These are phyloP conservation scores for Dendrolimus kikuchii DNA, from an alignment of 1,140 invertebrate species.

Conservation along the genomic window DNA sequence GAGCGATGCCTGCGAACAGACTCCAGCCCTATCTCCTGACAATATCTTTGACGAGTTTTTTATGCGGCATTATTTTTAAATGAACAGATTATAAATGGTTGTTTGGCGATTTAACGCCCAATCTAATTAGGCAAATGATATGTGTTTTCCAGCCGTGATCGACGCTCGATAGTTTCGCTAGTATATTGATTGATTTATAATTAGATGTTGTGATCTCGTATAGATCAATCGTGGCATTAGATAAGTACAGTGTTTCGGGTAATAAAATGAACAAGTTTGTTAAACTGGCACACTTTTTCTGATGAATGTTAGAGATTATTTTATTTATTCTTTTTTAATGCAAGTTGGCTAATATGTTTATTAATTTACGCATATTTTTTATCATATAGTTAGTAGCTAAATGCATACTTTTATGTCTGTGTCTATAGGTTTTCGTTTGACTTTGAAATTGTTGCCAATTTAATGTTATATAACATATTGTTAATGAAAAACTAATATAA, in stretches of 20 bases:
- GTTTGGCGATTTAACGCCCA: slow-evolving; percentile 71
- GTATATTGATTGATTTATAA: slow-evolving; percentile 47
- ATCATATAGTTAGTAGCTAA: too few species aligned
- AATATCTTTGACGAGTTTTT: slow-evolving; percentile 71
- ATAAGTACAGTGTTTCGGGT: not conserved
- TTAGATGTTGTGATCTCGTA: slow-evolving; percentile 16
- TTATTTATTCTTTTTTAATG: too few species aligned
- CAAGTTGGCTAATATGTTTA: too few species aligned
- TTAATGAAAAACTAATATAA: too few species aligned
- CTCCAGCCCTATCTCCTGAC: slow-evolving; percentile 58
- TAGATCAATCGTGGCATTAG: not conserved
- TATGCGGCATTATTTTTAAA: slow-evolving; percentile 68
- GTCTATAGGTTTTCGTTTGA: too few species aligned
- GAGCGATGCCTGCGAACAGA: slow-evolving; percentile 61
- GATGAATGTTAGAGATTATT: too few species aligned
- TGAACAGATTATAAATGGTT: slow-evolving; percentile 70
- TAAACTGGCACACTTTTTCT: too few species aligned
- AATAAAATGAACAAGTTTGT: not conserved
- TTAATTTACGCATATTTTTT: too few species aligned
- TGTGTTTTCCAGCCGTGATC: slow-evolving; percentile 55
- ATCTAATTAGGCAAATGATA: slow-evolving; percentile 71
- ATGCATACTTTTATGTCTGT: too few species aligned
- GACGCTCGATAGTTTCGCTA: slow-evolving; percentile 31
- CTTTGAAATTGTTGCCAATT: too few species aligned
- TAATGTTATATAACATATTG: too few species aligned